These are phyloP conservation scores for Leucophenga varia DNA, from an alignment of 1,140 invertebrate species.

Conservation along the genomic window DNA sequence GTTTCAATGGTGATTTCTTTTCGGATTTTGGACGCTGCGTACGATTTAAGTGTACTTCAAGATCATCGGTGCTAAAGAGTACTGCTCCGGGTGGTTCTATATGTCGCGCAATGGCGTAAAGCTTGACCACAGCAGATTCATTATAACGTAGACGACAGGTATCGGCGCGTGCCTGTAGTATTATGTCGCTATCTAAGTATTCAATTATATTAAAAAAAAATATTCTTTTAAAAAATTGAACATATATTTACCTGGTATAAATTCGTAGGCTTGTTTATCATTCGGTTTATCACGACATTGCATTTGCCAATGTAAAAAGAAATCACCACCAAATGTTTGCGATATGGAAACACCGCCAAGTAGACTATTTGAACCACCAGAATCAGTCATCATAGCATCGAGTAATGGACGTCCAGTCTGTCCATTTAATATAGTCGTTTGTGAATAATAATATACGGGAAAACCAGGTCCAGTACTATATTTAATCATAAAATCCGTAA, in stretches of 20 bases:
- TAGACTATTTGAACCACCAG: constrained; percentile 64
- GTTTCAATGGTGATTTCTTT: constrained; percentile 48
- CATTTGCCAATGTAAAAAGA: constrained; percentile 53
- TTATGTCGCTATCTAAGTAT: constrained; percentile 61
- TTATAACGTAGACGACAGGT: constrained; percentile 75
- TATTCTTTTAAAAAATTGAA: constrained; percentile 23
- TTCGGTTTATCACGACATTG: constrained; percentile 45
- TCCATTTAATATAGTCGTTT: constrained; percentile 71
- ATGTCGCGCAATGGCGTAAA: constrained; percentile 71
- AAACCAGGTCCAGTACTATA: constrained; percentile 75
- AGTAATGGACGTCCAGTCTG: constrained; percentile 67
- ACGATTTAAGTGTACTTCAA: constrained; percentile 49
- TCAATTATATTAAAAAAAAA: not conserved
- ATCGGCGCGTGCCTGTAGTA: constrained; percentile 67
- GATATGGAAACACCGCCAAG: constrained; percentile 51
- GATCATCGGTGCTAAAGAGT: constrained; percentile 66
- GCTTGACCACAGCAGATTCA: constrained; percentile 64
- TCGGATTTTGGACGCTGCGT: constrained; percentile 32
- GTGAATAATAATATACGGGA: constrained; percentile 75
- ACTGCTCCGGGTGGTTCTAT: constrained; percentile 69
- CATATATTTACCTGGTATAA: constrained; percentile 61
- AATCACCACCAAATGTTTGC: constrained; percentile 52
- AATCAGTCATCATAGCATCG: constrained; percentile 66
- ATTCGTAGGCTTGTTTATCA: constrained; percentile 69
- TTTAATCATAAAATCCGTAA: constrained; percentile 83